These are phyloP conservation scores for Noctilio leporinus DNA, from an alignment of 2,113 vertebrate genomes.

Conservation along the genomic window DNA sequence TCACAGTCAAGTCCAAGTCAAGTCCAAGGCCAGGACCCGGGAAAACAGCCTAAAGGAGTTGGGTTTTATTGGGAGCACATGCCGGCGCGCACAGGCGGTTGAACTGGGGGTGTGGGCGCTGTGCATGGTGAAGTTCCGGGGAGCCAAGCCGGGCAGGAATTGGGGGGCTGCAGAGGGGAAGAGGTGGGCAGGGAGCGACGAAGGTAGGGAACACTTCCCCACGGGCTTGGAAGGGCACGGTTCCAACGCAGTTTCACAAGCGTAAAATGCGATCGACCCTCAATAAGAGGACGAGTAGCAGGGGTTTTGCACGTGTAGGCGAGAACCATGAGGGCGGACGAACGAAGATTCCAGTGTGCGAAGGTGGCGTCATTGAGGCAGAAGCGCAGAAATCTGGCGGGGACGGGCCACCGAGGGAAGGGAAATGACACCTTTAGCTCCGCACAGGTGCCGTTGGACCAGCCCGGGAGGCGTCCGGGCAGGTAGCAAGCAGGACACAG, in stretches of 20 bases:
- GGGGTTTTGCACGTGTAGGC: neutral
- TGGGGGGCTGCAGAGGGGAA: neutral
- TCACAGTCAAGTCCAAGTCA: neutral
- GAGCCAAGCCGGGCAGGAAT: neutral
- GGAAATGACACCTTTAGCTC: neutral
- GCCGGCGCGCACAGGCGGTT: neutral
- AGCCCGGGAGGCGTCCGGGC: neutral
- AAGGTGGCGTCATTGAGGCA: neutral
- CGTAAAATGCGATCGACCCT: neutral
- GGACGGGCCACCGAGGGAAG: neutral
- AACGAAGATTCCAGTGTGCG: neutral
- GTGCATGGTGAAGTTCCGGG: neutral
- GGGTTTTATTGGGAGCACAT: neutral
- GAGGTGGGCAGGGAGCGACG: neutral
- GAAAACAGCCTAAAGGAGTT: neutral
- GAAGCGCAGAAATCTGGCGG: neutral
- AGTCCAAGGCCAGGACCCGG: neutral
- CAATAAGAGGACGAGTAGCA: neutral
- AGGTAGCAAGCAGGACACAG: neutral
- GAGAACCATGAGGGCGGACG: neutral
- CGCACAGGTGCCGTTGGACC: neutral
- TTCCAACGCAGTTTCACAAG: neutral
- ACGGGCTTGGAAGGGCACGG: neutral
- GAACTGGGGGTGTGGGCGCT: neutral
- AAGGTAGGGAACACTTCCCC: neutral